These are phyloP conservation scores for Mallotus villosus DNA, from an alignment of 2,797 vertebrate genomes.

Conservation along the genomic window DNA sequence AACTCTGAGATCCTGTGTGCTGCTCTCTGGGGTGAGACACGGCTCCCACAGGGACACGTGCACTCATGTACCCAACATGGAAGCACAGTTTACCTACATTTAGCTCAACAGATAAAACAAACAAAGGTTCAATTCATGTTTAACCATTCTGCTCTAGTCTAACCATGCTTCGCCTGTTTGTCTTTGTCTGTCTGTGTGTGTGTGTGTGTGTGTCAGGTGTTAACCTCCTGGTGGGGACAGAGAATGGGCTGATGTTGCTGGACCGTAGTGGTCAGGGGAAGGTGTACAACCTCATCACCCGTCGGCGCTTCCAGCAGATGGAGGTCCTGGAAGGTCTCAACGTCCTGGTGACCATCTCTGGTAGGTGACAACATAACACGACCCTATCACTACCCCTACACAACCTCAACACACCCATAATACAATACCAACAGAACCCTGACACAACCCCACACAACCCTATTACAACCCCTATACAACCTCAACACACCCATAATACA, in stretches of 20 bases:
- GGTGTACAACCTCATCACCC: conserved; percentile 96
- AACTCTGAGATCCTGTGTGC: conserved; percentile 98
- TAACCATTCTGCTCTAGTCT: background rate
- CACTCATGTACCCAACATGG: background rate
- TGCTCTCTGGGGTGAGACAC: conserved; percentile 88
- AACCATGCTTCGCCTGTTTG: background rate
- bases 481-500: too few species aligned
- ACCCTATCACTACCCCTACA: too few species aligned
- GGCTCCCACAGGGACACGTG: too few species aligned
- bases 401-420: too few species aligned
- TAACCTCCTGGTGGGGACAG: conserved; percentile 94
- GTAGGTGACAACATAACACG: conserved; percentile 71
- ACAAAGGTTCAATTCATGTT: background rate
- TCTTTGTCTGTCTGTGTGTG: background rate
- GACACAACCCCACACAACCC: too few species aligned
- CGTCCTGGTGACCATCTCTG: conserved; percentile 97
- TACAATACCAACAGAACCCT: too few species aligned
- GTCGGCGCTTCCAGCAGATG: conserved; percentile 96
- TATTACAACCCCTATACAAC: too few species aligned
- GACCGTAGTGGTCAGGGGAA: conserved; percentile 98
- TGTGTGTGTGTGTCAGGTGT: conserved; percentile 77
- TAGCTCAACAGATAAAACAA: too few species aligned
- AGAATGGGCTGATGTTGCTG: conserved; percentile 95
- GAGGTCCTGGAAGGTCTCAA: conserved; percentile 96
- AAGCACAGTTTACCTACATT: too few species aligned